Evolutionary conservation across 1,140 invertebrate species (phyloP).

Genomic region (Drosophila tsacasi): DNA sequence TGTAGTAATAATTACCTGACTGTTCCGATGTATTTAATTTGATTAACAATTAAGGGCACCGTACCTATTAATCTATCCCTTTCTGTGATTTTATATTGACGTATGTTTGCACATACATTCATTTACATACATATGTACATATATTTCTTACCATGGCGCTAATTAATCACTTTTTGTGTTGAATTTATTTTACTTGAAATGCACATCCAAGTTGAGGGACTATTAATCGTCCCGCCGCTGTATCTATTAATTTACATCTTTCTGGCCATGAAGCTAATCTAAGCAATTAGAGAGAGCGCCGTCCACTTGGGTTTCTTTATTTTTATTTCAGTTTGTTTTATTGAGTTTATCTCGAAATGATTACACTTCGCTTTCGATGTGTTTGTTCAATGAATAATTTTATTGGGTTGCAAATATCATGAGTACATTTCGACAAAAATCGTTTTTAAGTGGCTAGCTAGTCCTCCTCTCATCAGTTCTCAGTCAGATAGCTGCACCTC

Average conservation of each 20-base stretch:
- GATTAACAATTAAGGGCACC: not conserved
- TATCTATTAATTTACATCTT: slow-evolving; percentile 39
- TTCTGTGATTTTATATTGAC: not conserved
- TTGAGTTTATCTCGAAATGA: slow-evolving; percentile 40
- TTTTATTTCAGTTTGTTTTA: slow-evolving; percentile 24
- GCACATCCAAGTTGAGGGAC: not conserved
- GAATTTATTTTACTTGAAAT: not conserved
- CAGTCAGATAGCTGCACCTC: slow-evolving; percentile 54
- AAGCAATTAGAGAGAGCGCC: slow-evolving; percentile 35
- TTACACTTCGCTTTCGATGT: slow-evolving; percentile 22
- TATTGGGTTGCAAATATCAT: slow-evolving; percentile 81
- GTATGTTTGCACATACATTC: not conserved
- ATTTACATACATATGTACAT: not conserved
- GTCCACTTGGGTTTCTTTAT: slow-evolving; percentile 9
- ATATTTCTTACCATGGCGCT: not conserved
- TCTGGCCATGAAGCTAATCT: slow-evolving; percentile 45
- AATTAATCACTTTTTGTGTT: slow-evolving; percentile 1
- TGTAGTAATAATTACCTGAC: not conserved
- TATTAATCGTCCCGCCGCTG: slow-evolving; percentile 3
- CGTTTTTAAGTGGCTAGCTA: slow-evolving; percentile 40
- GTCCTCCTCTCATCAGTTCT: slow-evolving; percentile 59
- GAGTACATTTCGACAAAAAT: slow-evolving; percentile 78
- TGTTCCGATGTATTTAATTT: not conserved
- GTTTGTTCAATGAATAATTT: slow-evolving; percentile 71
- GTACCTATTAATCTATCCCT: not conserved